These are phyloP conservation scores for Trichopoda pennipes DNA, from an alignment of 2,888 invertebrate species.

Conservation along the genomic window DNA sequence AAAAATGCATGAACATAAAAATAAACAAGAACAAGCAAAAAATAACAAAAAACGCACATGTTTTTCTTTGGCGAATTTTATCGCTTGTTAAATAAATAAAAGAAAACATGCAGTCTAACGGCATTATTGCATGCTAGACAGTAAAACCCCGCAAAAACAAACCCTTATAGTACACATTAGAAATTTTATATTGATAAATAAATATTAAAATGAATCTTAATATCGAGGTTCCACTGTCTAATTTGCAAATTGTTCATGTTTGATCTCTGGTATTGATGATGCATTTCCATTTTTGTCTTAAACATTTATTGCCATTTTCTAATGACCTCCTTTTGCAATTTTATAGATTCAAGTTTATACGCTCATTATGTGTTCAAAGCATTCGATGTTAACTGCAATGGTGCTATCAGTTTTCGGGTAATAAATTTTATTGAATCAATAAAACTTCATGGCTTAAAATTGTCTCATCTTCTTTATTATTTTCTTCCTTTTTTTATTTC, in stretches of 20 bases:
- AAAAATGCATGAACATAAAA: constrained; percentile 5
- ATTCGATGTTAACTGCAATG: constrained; percentile 98
- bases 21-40: not conserved
- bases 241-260: constrained; percentile 21
- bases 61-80: constrained; percentile 43
- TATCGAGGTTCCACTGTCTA: constrained; percentile 9
- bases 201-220: too few relatives aligned
- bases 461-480: constrained; percentile 11
- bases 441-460: constrained; percentile 24
- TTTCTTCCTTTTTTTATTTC: constrained; percentile 59
- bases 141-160: not conserved
- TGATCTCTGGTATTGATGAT: constrained; percentile 30
- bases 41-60: not conserved
- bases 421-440: constrained; percentile 78
- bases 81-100: constrained; percentile 41
- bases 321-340: not conserved
- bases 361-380: constrained; percentile 99
- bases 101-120: not conserved
- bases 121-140: constrained; percentile 21
- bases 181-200: too few relatives aligned
- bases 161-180: not conserved
- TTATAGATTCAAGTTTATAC: constrained; percentile 96
- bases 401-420: constrained; percentile 98
- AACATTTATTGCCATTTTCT: constrained; percentile 29
- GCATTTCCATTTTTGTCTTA: not conserved